phyloP scores from a whole-genome alignment of 2,888 invertebrate species.

The Lasioglossum zephyrum region DNA sequence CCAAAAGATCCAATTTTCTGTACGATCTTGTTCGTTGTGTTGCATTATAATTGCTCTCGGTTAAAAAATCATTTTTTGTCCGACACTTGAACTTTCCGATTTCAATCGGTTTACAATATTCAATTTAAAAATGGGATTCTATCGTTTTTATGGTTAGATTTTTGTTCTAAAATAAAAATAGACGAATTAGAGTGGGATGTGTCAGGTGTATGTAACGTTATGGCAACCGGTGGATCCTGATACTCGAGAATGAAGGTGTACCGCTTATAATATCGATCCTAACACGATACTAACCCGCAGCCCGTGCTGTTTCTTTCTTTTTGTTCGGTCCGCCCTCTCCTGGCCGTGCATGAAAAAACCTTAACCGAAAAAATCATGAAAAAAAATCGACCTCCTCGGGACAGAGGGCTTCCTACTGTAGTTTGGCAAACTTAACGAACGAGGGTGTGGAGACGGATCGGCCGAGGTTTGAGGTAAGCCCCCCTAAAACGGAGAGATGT shows the following conservation, averaged over 20 bases:
- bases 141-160: neutral
- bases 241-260: conserved; percentile 51
- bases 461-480: conserved; percentile 78
- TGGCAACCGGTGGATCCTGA: conserved; percentile 46
- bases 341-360: conserved; percentile 73
- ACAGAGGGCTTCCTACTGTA: conserved; percentile 83
- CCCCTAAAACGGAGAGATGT: conserved; percentile 20
- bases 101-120: too few species aligned
- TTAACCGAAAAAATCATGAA: conserved; percentile 68
- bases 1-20: neutral
- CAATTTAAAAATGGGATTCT: neutral
- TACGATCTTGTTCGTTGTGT: neutral
- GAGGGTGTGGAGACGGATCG: conserved; percentile 74
- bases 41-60: neutral
- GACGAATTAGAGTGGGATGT: neutral
- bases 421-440: conserved; percentile 82
- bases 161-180: neutral
- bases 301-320: conserved; percentile 73
- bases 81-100: too few species aligned
- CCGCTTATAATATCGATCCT: conserved; percentile 42
- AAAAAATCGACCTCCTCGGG: conserved; percentile 58
- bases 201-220: neutral
- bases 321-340: conserved; percentile 69
- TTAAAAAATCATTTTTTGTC: too few species aligned
- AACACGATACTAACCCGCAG: conserved; percentile 70